phyloP scores from a whole-genome alignment of 2,113 vertebrate genomes.

The Spea bombifrons region DNA sequence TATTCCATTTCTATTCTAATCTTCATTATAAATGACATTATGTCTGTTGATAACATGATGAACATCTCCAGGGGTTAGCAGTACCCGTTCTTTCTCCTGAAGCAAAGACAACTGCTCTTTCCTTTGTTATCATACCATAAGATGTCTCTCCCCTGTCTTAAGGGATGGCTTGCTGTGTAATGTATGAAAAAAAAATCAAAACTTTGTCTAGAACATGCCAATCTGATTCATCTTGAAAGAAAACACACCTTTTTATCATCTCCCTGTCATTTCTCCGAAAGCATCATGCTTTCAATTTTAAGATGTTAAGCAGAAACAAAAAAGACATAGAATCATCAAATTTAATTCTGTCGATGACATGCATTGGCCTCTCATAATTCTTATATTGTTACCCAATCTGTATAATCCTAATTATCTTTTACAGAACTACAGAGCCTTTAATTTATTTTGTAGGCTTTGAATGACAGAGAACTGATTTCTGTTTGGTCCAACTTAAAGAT shows the following conservation, averaged over 20 bases:
- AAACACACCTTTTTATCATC: constrained; percentile 29
- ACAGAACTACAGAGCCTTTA: constrained; percentile 7
- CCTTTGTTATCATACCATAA: constrained; percentile 30
- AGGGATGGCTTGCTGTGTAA: constrained; percentile 21
- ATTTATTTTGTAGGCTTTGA: constrained; percentile 2
- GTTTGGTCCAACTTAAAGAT: constrained; percentile 19
- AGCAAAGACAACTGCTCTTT: background rate
- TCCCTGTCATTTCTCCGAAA: constrained; percentile 29
- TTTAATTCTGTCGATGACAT: constrained; percentile 25
- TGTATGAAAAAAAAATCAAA: constrained; percentile 28
- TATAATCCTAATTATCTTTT: constrained; percentile 41
- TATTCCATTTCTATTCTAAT: background rate
- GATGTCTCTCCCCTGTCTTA: constrained; percentile 22
- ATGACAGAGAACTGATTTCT: constrained; percentile 11
- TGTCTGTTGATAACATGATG: background rate
- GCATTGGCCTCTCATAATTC: constrained; percentile 24
- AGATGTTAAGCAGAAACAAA: constrained; percentile 17
- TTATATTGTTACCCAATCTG: constrained; percentile 32
- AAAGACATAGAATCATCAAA: constrained; percentile 12
- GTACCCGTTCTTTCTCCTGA: background rate
- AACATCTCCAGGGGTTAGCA: constrained; percentile 15
- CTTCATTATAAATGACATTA: background rate
- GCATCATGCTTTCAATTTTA: constrained; percentile 20
- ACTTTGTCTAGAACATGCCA: constrained; percentile 34
- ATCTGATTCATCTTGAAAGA: constrained; percentile 40